Percentiles rank a stretch among this genome's conserved stretches.
These are phyloP conservation scores for Cephalopholis sonnerati DNA, from an alignment of 2,113 vertebrate species.

Conservation along the genomic window DNA sequence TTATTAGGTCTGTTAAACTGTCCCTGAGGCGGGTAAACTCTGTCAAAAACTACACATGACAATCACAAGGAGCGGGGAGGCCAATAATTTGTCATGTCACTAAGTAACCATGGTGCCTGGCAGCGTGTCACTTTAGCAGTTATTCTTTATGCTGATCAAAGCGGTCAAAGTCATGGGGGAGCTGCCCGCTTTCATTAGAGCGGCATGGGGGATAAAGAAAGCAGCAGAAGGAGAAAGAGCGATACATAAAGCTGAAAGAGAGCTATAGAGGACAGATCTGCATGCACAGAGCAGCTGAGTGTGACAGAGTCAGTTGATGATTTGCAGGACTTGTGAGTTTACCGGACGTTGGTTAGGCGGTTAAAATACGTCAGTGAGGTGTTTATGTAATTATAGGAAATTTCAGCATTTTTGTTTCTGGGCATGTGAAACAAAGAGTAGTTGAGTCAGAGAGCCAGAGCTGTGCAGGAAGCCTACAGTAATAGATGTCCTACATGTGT, in stretches of 20 bases:
- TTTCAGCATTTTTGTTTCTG: background rate
- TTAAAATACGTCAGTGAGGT: background rate
- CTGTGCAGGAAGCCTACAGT: background rate
- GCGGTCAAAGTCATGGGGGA: constrained; percentile 36
- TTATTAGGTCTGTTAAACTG: constrained; percentile 20
- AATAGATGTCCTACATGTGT: constrained; percentile 16
- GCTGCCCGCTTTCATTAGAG: constrained; percentile 27
- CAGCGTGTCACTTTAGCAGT: constrained; percentile 24
- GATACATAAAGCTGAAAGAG: constrained; percentile 22
- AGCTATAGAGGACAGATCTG: constrained; percentile 32
- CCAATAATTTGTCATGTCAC: constrained; percentile 35
- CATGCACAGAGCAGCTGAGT: constrained; percentile 53
- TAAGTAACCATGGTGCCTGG: constrained; percentile 52
- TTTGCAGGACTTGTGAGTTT: constrained; percentile 43
- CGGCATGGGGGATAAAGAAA: background rate
- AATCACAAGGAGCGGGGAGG: constrained; percentile 56
- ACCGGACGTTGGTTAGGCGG: background rate
- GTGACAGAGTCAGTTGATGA: constrained; percentile 57
- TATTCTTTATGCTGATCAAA: constrained; percentile 65
- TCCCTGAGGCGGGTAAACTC: constrained; percentile 52
- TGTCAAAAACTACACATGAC: constrained; percentile 48
- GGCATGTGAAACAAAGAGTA: background rate
- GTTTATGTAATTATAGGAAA: background rate
- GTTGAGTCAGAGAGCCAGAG: constrained; percentile 24
- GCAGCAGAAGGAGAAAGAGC: background rate